A percentile compares a stretch with the other conserved stretches of the same genome.
These are phyloP conservation scores for Cryptophagus acutangulus DNA, from an alignment of 2,888 invertebrate genomes.

Conservation along the genomic window DNA sequence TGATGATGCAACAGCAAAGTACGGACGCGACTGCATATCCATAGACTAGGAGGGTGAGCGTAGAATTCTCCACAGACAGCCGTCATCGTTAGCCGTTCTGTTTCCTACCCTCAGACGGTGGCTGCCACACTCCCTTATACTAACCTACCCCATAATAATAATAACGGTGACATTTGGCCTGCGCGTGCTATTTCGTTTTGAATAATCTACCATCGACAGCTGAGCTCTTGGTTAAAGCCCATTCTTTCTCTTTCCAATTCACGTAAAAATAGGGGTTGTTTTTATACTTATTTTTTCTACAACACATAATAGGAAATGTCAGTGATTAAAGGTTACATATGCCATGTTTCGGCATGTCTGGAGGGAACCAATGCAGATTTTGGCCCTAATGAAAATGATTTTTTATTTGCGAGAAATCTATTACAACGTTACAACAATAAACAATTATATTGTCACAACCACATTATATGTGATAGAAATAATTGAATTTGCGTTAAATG, in stretches of 20 bases:
- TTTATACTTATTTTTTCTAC: slow-evolving; percentile 16
- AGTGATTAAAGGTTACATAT: slow-evolving; percentile 10
- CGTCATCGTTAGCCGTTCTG: slow-evolving; percentile 11
- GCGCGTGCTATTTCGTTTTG: slow-evolving; percentile 32
- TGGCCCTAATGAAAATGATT: too few relatives aligned
- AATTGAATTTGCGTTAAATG: too few relatives aligned
- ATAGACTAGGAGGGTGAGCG: slow-evolving; percentile 2
- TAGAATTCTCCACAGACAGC: slow-evolving; percentile 16
- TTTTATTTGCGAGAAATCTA: too few relatives aligned
- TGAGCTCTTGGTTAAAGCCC: slow-evolving; percentile 17
- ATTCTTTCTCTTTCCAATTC: slow-evolving; percentile 3
- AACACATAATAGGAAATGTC: slow-evolving; percentile 7
- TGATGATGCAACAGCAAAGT: neutral
- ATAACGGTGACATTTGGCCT: slow-evolving; percentile 36
- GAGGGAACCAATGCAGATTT: too few relatives aligned
- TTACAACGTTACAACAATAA: too few relatives aligned
- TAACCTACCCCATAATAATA: slow-evolving; percentile 30
- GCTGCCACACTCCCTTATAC: slow-evolving; percentile 16
- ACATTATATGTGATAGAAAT: too few relatives aligned
- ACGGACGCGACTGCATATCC: slow-evolving; percentile 10
- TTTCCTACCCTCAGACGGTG: slow-evolving; percentile 12
- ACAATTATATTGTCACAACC: too few relatives aligned
- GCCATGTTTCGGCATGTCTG: too few relatives aligned
- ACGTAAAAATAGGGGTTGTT: slow-evolving; percentile 18
- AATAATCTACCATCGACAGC: slow-evolving; percentile 30